A percentile compares a stretch with the other conserved stretches of the same genome.
These are phyloP conservation scores for Papilio elwesi DNA, from an alignment of 2,888 invertebrate genomes.

Conservation along the genomic window DNA sequence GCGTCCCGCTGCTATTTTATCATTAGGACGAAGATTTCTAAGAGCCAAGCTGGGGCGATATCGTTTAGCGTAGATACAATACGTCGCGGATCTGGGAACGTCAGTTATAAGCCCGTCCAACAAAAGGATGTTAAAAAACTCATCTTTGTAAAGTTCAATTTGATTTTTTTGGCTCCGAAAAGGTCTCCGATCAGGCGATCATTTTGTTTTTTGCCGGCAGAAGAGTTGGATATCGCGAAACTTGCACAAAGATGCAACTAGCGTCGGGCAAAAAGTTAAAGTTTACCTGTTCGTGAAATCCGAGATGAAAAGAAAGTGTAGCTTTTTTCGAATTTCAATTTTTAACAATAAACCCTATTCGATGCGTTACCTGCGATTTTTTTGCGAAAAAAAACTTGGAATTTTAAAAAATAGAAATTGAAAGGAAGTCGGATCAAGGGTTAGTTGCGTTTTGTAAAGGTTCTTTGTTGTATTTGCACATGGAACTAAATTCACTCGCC, in stretches of 20 bases:
- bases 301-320: conserved; percentile 81
- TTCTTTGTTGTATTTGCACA: conserved; percentile 67
- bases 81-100: conserved; percentile 79
- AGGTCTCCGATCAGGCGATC: conserved; percentile 76
- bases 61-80: conserved; percentile 76
- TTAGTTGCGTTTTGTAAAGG: conserved; percentile 66
- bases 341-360: conserved; percentile 59
- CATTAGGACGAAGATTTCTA: conserved; percentile 74
- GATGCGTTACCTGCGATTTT: conserved; percentile 64
- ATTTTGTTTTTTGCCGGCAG: conserved; percentile 70
- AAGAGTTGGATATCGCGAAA: conserved; percentile 80
- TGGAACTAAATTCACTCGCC: conserved; percentile 68
- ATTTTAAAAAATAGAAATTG: conserved; percentile 66
- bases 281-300: conserved; percentile 82
- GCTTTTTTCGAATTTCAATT: conserved; percentile 68
- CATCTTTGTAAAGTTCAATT: conserved; percentile 69
- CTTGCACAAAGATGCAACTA: conserved; percentile 71
- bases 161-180: conserved; percentile 71
- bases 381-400: conserved; percentile 66
- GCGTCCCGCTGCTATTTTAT: conserved; percentile 79
- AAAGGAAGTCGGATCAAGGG: conserved; percentile 79
- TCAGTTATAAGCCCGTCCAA: conserved; percentile 75
- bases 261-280: conserved; percentile 69
- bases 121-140: conserved; percentile 79
- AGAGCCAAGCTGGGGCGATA: conserved; percentile 62